phyloP scores from a whole-genome alignment of 1,140 invertebrate species.

The Helicoverpa armigera region DNA sequence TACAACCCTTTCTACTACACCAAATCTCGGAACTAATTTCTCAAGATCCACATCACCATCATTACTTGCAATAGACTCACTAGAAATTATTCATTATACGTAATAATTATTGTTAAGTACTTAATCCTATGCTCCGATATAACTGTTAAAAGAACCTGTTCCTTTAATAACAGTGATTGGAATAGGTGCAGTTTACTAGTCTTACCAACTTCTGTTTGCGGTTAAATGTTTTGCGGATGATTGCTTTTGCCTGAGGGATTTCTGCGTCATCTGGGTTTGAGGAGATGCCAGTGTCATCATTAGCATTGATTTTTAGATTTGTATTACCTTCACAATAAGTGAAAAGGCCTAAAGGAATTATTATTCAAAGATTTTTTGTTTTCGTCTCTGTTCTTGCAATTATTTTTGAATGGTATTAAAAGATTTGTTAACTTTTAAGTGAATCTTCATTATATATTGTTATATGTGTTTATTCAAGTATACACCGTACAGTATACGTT shows the following conservation, averaged over 20 bases:
- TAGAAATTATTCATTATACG: slow-evolving; percentile 32
- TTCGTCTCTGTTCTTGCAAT: too few species aligned
- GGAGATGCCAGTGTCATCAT: too few species aligned
- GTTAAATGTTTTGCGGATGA: slow-evolving; percentile 12
- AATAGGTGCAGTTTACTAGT: slow-evolving; percentile 21
- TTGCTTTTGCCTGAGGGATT: slow-evolving; percentile 34
- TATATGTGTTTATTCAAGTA: too few species aligned
- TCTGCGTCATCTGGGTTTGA: slow-evolving; percentile 12
- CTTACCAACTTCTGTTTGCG: slow-evolving; percentile 16
- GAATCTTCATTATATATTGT: too few species aligned
- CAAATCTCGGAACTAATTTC: slow-evolving; percentile 10
- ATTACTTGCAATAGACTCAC: slow-evolving; percentile 16
- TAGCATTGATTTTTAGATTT: too few species aligned
- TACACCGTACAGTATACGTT: too few species aligned
- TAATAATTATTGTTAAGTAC: slow-evolving; percentile 71
- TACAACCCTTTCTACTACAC: background rate
- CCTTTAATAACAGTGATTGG: slow-evolving; percentile 56
- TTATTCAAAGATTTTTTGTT: too few species aligned
- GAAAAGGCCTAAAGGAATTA: too few species aligned
- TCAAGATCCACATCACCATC: background rate
- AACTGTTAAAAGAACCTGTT: slow-evolving; percentile 64
- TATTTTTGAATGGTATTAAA: too few species aligned
- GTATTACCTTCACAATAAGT: too few species aligned
- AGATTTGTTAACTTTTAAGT: too few species aligned
- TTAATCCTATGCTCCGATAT: slow-evolving; percentile 69